phyloP scores from a whole-genome alignment of 2,888 invertebrate genomes.

The Dichetophora obliterata region DNA sequence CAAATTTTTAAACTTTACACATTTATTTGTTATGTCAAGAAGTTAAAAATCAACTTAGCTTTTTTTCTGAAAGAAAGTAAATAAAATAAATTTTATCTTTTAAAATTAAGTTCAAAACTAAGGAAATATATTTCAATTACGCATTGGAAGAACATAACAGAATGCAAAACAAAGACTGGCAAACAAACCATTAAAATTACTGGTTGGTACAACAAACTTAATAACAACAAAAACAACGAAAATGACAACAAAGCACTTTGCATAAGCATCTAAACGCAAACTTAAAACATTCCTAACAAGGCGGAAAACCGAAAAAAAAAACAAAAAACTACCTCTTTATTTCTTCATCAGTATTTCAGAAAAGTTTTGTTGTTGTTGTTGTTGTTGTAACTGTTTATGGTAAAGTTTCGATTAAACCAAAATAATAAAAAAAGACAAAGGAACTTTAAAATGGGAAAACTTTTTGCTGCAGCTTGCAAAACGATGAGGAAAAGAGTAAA shows the following conservation, averaged over 20 bases:
- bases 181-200: conserved; percentile 29
- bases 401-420: conserved; percentile 29
- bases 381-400: conserved; percentile 16
- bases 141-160: not conserved
- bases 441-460: conserved; percentile 52
- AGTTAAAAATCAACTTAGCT: not conserved
- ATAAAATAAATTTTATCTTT: conserved; percentile 4
- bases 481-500: too few species aligned
- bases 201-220: conserved; percentile 14
- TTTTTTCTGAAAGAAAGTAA: not conserved
- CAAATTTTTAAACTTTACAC: too few species aligned
- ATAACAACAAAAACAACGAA: conserved; percentile 6
- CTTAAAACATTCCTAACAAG: not conserved
- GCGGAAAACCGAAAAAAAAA: not conserved
- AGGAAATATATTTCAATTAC: conserved; percentile 23
- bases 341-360: conserved; percentile 16
- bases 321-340: not conserved
- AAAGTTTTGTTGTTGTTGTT: conserved; percentile 11
- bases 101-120: conserved; percentile 6
- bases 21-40: not conserved
- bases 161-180: conserved; percentile 8
- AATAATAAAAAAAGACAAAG: conserved; percentile 14
- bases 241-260: not conserved
- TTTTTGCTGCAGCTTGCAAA: conserved; percentile 38
- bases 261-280: conserved; percentile 8